Evolutionary conservation across 2,113 vertebrate genomes (phyloP), one percentile per base, ranked within the genome.

Genomic region (Spea bombifrons): DNA sequence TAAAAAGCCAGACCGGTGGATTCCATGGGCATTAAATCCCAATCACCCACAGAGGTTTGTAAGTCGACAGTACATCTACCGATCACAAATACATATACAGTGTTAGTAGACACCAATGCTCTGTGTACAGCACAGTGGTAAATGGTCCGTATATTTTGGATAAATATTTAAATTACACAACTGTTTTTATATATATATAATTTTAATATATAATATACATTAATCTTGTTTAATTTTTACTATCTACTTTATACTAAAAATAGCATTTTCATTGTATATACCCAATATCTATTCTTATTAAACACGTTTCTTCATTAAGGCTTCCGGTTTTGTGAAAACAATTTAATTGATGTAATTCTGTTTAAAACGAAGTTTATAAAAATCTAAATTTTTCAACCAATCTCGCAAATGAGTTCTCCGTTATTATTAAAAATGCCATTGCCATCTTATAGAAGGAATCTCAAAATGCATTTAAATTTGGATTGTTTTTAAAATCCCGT

Each of bases 151-250:
- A 66, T 17, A 72, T 65, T 30, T 57, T 66, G n/a, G 67, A 71
- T 73, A 80, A 73, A 73, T 44, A 73, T 30, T 43, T 75, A 75
- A 71, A 80, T 59, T 61, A 46, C 13, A 73, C 52, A 73, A 50
- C 16, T 16, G 49, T 57, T 47, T 57, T 7, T 64, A 73, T 71
- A 79, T 64, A 73, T 66, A 79, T 71, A 52, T 67, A 57, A n/a
- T 57, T 49, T 71, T 9, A 57, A 76, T 70, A 77, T 72, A 78
- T 53, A 66, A 72, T 78, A 78, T 72, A 78, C 59, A 78, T 52
- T 71, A 46, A 59, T 66, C 64, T 13, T 50, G 15, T 78, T 65
- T 72, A 50, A 64, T 45, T 45, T 69, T 8, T 79, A 72, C 71
- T 66, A 70, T 2, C 46, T 13, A 68, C 30, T 66, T 49, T 65